Evolutionary conservation across 2,888 invertebrate genomes (phyloP).

Genomic region (Polydrusus cervinus): DNA sequence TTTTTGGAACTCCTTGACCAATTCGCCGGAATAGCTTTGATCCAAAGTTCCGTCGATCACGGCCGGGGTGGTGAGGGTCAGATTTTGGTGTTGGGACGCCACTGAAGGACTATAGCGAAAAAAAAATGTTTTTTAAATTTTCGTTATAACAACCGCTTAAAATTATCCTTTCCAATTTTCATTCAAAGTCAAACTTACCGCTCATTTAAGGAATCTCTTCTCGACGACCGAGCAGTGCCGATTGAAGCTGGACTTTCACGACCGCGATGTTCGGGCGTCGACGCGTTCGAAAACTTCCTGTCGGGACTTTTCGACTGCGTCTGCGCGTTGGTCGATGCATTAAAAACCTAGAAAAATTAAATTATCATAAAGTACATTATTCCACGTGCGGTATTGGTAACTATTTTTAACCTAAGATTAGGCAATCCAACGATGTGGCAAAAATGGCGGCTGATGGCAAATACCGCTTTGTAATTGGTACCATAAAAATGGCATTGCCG

Average conservation of each 20-base stretch:
- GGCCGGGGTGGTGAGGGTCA: conserved; percentile 57
- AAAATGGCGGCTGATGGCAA: too few species aligned
- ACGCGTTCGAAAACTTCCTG: conserved; percentile 73
- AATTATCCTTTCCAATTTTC: too few species aligned
- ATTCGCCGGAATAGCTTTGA: conserved; percentile 77
- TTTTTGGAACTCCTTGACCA: conserved; percentile 87
- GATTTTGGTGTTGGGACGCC: conserved; percentile 55
- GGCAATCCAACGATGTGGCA: too few species aligned
- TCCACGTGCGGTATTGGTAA: too few species aligned
- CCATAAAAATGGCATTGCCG: too few species aligned
- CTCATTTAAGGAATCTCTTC: conserved; percentile 78
- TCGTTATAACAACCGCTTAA: too few species aligned
- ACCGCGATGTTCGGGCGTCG: conserved; percentile 81
- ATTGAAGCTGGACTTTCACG: conserved; percentile 80
- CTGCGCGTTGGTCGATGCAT: conserved; percentile 60
- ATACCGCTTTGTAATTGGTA: too few species aligned
- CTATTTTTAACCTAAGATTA: too few species aligned
- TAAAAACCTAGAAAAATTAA: conserved; percentile 39
- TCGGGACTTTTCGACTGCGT: conserved; percentile 72
- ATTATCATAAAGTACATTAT: too few species aligned
- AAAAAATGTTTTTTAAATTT: too few species aligned
- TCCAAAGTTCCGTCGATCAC: conserved; percentile 65
- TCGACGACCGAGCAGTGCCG: conserved; percentile 81
- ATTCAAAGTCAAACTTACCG: conserved; percentile 63
- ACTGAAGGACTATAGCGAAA: conserved; percentile 59